Evolutionary conservation across 53 echinoderm and acorn worm genomes (phyloP).

Genomic region (Echinometra lucunter): DNA sequence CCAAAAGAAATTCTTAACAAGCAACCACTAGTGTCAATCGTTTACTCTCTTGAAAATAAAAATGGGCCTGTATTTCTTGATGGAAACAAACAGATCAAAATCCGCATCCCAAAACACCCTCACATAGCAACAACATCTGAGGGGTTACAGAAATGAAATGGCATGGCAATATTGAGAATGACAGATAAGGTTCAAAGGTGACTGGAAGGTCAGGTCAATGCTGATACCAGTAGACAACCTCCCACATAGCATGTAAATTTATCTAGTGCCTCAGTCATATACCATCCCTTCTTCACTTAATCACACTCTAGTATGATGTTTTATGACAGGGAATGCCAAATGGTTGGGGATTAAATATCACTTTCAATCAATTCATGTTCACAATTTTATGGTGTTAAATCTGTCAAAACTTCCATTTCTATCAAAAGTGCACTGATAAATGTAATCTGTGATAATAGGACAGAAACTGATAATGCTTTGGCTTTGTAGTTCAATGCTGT

Average conservation of each 20-base stretch:
- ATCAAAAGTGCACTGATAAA: neutral
- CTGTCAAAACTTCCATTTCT: neutral
- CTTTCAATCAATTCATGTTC: neutral
- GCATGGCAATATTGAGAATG: neutral
- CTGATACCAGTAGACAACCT: slow-evolving; percentile 24
- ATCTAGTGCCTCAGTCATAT: slow-evolving; percentile 15
- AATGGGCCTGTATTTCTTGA: neutral
- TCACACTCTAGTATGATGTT: neutral
- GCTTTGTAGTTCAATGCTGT: neutral
- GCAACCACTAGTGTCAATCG: neutral
- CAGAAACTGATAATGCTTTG: neutral
- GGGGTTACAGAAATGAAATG: neutral
- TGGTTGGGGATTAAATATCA: slow-evolving; percentile 2
- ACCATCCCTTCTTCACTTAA: neutral
- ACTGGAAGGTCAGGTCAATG: neutral
- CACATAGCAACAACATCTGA: too few relatives aligned
- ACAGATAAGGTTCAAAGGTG: slow-evolving; percentile 31
- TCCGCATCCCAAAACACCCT: neutral
- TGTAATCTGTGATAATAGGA: too few relatives aligned
- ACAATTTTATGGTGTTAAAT: neutral
- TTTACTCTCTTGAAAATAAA: neutral
- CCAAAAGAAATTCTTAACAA: too few relatives aligned
- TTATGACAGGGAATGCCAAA: neutral
- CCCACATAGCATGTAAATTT: neutral
- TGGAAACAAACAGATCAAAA: neutral